A percentile compares a stretch with the other conserved stretches of the same genome.
These are phyloP conservation scores for Autographa gamma DNA, from an alignment of 2,888 invertebrate species.

Conservation along the genomic window DNA sequence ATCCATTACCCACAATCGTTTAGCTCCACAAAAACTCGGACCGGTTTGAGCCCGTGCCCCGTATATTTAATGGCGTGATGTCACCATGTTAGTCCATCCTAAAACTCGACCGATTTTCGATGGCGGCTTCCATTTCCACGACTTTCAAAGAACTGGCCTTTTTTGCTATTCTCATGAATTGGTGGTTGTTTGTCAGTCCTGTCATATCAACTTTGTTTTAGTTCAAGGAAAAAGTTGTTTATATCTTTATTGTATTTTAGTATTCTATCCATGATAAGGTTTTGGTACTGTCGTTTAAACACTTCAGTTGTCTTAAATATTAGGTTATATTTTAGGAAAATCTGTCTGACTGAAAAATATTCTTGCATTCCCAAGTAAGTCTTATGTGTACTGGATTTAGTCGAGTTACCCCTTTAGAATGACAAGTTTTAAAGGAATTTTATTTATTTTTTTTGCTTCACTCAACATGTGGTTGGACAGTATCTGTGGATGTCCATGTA, in stretches of 20 bases:
- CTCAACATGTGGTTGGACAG: constrained; percentile 6
- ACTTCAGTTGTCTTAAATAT: too few species aligned
- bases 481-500: constrained; percentile 4
- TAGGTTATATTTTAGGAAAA: too few species aligned
- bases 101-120: constrained; percentile 44
- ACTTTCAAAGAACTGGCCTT: background rate
- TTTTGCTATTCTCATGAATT: background rate
- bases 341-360: background rate
- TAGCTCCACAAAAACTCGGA: constrained; percentile 51
- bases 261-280: too few species aligned
- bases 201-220: background rate
- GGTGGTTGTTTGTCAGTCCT: background rate
- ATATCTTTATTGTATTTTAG: too few species aligned
- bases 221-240: too few species aligned
- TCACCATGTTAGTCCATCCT: constrained; percentile 62
- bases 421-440: constrained; percentile 42
- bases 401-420: constrained; percentile 46
- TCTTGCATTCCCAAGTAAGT: background rate
- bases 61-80: constrained; percentile 65
- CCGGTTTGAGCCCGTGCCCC: constrained; percentile 60
- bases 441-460: constrained; percentile 34
- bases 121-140: background rate
- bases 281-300: too few species aligned
- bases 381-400: constrained; percentile 31
- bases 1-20: constrained; percentile 23